Base-by-base conservation (phyloP, 2,888 invertebrate species). In the Apamea epomidion region DNA sequence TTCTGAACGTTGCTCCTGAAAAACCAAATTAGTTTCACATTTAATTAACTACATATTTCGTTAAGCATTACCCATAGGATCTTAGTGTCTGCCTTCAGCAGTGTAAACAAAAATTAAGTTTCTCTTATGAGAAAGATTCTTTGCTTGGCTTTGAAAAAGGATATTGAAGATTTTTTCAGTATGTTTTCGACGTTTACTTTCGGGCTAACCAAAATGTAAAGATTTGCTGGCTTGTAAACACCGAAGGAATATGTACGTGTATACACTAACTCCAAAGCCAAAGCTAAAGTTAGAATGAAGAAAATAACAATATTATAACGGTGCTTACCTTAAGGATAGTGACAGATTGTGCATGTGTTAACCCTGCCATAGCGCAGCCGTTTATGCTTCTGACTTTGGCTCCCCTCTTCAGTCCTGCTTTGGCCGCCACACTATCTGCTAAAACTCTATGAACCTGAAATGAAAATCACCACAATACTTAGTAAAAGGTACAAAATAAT, bases 321-420 rank as follows among this genome's bases (percentile, higher is more conserved):
- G 2, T 73, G 81, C 81, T 90, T 95, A 98, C 98, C 98, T 99
- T 99, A 71, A 99, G 97, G 90, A 99, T 98, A 89, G 98, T 98
- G 89, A 99, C 98, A 89, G 99, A 99, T 94, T 99, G 98, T 65
- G 98, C 97, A 94, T 99, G 99, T 62, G 98, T 99, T 81, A 99
- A 97, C 73, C 98, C 99, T 87, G 98, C 97, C 97, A 99, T 98
- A 91, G 97, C 97, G 93, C 98, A 98, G 68, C 99, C 99, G 94
- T 99, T 99, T 88, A 99, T 99, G 90, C 99, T 98, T 89, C 99
- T 96, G 86, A 99, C 98, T 94, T 99, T 98, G 92, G 99, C 99
- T 29, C 99, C 99, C 92, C 98, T 98, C 94, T 98, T 98, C 72
- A 99, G 97, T 12, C 99, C 99, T 92, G 99, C 99, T 91, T 98